Percentiles rank a stretch among this genome's conserved stretches.
These are phyloP conservation scores for Echeneis naucrates DNA, from an alignment of 2,797 vertebrate species.

Conservation along the genomic window DNA sequence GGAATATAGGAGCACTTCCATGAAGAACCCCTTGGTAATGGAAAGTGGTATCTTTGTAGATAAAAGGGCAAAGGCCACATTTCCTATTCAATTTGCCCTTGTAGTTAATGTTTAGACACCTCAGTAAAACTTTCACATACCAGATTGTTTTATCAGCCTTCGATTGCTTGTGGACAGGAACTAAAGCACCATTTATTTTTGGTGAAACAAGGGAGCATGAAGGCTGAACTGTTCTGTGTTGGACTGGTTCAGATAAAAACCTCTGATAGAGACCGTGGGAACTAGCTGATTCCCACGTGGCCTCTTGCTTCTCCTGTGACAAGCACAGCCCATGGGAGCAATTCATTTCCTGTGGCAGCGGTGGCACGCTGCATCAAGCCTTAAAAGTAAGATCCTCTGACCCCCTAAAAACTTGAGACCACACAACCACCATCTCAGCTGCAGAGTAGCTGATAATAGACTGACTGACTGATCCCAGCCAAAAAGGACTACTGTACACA, in stretches of 20 bases:
- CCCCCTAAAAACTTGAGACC: slow-evolving; percentile 69
- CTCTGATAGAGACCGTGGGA: slow-evolving; percentile 76
- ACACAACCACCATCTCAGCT: slow-evolving; percentile 58
- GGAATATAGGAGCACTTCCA: slow-evolving; percentile 38
- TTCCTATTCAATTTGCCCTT: slow-evolving; percentile 19
- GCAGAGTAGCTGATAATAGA: slow-evolving; percentile 62
- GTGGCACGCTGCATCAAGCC: slow-evolving; percentile 50
- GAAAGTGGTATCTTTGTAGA: slow-evolving; percentile 31
- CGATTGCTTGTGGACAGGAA: slow-evolving; percentile 11
- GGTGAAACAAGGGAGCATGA: slow-evolving; percentile 34
- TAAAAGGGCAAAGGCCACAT: neutral
- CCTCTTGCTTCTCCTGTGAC: slow-evolving; percentile 70
- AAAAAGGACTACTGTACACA: slow-evolving; percentile 56
- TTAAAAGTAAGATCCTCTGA: slow-evolving; percentile 67
- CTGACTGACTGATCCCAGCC: slow-evolving; percentile 4
- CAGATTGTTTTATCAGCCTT: slow-evolving; percentile 31
- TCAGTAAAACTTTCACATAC: slow-evolving; percentile 42
- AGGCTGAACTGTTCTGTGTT: slow-evolving; percentile 34
- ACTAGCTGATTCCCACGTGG: slow-evolving; percentile 70
- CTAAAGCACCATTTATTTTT: slow-evolving; percentile 43
- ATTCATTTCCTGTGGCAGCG: slow-evolving; percentile 70
- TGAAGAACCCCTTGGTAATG: slow-evolving; percentile 45
- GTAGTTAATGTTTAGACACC: slow-evolving; percentile 53
- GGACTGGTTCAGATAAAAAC: slow-evolving; percentile 61
- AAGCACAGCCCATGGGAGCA: slow-evolving; percentile 68